These are phyloP conservation scores for Drosophila seclusa DNA, from an alignment of 2,888 invertebrate genomes.

Conservation along the genomic window DNA sequence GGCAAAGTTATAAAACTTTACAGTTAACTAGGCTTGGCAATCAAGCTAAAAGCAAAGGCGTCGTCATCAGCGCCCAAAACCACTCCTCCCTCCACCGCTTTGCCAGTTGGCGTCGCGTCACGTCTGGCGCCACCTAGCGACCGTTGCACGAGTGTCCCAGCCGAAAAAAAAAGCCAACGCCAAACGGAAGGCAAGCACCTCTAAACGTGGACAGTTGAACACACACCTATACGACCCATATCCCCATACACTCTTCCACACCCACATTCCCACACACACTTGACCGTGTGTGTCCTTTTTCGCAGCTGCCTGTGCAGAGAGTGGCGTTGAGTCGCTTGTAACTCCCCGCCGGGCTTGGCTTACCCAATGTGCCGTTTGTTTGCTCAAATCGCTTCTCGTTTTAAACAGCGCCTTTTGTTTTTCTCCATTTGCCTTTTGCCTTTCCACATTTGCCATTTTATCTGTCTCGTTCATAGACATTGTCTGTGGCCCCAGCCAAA, in stretches of 20 bases:
- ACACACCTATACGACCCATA: slow-evolving; percentile 23
- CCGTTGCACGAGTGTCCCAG: slow-evolving; percentile 41
- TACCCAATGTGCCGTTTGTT: slow-evolving; percentile 70
- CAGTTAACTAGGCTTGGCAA: slow-evolving; percentile 82
- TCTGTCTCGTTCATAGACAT: slow-evolving; percentile 44
- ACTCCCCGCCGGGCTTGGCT: slow-evolving; percentile 64
- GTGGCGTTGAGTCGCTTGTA: slow-evolving; percentile 40
- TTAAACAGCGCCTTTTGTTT: slow-evolving; percentile 62
- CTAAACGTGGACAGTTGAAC: slow-evolving; percentile 65
- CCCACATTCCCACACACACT: slow-evolving; percentile 38
- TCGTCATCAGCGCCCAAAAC: slow-evolving; percentile 61
- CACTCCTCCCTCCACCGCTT: slow-evolving; percentile 11
- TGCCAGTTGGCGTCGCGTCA: slow-evolving; percentile 51
- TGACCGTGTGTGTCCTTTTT: slow-evolving; percentile 49
- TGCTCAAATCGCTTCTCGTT: slow-evolving; percentile 70
- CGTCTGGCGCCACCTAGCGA: slow-evolving; percentile 77
- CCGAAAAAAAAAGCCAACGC: slow-evolving; percentile 34
- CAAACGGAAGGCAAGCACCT: slow-evolving; percentile 61
- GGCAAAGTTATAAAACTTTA: slow-evolving; percentile 81
- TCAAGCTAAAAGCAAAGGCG: slow-evolving; percentile 83
- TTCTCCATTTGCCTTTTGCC: slow-evolving; percentile 26
- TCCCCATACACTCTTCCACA: slow-evolving; percentile 28
- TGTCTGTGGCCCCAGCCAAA: slow-evolving; percentile 36
- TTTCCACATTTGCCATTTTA: slow-evolving; percentile 47
- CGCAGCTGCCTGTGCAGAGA: slow-evolving; percentile 10